phyloP scores from a whole-genome alignment of 2,113 vertebrate genomes.

The Saguinus midas region DNA sequence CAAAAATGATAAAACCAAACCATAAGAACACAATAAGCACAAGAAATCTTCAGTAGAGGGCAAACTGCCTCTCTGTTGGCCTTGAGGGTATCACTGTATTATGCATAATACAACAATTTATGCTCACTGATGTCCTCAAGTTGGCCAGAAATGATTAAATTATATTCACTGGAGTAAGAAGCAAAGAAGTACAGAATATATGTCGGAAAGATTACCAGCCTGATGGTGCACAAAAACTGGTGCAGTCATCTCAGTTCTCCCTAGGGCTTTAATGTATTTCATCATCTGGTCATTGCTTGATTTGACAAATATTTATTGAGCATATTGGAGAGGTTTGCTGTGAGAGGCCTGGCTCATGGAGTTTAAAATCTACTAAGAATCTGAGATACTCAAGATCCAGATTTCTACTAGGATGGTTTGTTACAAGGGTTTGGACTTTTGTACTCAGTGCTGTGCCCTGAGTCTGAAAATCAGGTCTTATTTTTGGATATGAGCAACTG shows the following conservation, averaged over 20 bases:
- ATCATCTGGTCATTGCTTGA: not conserved
- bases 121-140: not conserved
- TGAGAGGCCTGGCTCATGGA: not conserved
- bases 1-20: conserved; percentile 51
- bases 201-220: not conserved
- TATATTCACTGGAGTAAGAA: conserved; percentile 1
- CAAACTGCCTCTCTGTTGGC: not conserved
- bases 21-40: conserved; percentile 40
- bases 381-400: too few species aligned
- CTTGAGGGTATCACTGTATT: conserved; percentile 2
- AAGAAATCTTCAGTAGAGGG: not conserved
- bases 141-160: conserved; percentile 31
- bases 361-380: not conserved
- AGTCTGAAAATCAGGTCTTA: not conserved
- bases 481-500: not conserved
- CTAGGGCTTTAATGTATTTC: not conserved
- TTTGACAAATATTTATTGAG: not conserved
- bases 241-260: too few species aligned
- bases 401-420: not conserved
- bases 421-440: not conserved
- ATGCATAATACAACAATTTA: conserved; percentile 37
- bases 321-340: fast-evolving
- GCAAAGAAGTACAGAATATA: not conserved
- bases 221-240: not conserved
- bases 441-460: not conserved